phyloP scores from a whole-genome alignment of 2,113 vertebrate genomes.

The Crocuta crocuta region DNA sequence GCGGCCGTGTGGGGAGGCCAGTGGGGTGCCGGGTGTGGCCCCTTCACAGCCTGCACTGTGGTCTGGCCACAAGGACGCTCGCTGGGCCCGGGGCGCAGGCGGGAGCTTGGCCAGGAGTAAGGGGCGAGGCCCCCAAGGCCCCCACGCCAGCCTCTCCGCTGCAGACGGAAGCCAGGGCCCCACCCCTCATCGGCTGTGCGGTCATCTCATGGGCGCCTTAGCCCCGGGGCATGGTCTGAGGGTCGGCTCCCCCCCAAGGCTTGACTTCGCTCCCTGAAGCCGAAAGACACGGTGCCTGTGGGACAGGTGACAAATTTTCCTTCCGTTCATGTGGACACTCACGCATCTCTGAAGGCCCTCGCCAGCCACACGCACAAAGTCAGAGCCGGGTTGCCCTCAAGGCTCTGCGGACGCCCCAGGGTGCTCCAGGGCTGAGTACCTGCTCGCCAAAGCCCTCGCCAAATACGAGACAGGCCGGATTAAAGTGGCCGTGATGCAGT shows the following conservation, averaged over 20 bases:
- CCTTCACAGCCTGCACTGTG: neutral
- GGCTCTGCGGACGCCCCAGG: rapidly evolving
- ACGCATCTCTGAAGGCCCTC: rapidly evolving
- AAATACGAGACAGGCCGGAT: neutral
- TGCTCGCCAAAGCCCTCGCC: neutral
- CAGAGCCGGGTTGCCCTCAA: rapidly evolving
- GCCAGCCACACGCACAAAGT: rapidly evolving
- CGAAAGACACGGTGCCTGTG: rapidly evolving
- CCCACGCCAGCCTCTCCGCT: rapidly evolving
- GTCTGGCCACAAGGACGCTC: too few species aligned
- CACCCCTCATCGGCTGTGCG: neutral
- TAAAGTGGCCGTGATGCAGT: neutral
- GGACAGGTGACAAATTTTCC: rapidly evolving
- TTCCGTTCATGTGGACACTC: rapidly evolving
- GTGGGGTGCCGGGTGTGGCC: too few species aligned
- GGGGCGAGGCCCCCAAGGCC: neutral
- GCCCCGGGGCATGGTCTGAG: neutral
- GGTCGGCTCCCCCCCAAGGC: too few species aligned
- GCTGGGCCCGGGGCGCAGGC: neutral
- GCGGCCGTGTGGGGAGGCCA: too few species aligned
- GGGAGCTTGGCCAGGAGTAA: neutral
- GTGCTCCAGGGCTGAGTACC: neutral
- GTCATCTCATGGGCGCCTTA: too few species aligned
- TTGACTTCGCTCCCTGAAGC: too few species aligned
- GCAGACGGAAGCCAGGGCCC: neutral